phyloP scores from a whole-genome alignment of 1,140 invertebrate genomes.

The Diabrotica undecimpunctata region DNA sequence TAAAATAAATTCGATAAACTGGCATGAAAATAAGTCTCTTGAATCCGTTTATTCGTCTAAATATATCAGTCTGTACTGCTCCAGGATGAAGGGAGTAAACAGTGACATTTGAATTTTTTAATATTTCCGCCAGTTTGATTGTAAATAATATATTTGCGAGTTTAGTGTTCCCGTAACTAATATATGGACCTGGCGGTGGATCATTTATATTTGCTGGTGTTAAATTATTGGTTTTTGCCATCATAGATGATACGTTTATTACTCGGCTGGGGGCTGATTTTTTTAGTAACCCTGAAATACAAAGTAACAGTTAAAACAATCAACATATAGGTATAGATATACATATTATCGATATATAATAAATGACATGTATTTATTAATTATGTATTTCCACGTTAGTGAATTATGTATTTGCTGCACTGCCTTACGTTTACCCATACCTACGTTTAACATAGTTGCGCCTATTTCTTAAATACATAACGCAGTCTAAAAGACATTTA shows the following conservation, averaged over 20 bases:
- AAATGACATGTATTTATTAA: no score
- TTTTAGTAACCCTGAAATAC: conserved; percentile 55
- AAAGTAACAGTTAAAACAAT: conserved; percentile 7
- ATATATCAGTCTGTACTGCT: conserved; percentile 42
- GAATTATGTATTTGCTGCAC: no score
- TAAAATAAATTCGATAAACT: conserved; percentile 22
- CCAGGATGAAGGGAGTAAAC: conserved; percentile 43
- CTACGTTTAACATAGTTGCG: no score
- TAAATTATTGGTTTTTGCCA: conserved; percentile 57
- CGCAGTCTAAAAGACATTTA: no score
- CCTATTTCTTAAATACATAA: no score
- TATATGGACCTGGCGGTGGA: conserved; percentile 9
- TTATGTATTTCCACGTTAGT: no score
- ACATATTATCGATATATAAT: no score
- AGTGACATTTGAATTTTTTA: conserved; percentile 51
- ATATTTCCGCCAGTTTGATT: conserved; percentile 54
- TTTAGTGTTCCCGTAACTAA: conserved; percentile 64
- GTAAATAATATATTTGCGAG: conserved; percentile 66
- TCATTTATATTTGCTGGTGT: conserved; percentile 61
- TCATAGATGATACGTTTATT: conserved; percentile 62
- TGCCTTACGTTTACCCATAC: no score
- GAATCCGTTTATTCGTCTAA: conserved; percentile 29
- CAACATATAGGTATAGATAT: no score
- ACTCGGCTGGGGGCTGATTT: conserved; percentile 59
- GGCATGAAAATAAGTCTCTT: conserved; percentile 16